phyloP scores from a whole-genome alignment of 2,888 invertebrate genomes.

The Silvanus unidentatus region DNA sequence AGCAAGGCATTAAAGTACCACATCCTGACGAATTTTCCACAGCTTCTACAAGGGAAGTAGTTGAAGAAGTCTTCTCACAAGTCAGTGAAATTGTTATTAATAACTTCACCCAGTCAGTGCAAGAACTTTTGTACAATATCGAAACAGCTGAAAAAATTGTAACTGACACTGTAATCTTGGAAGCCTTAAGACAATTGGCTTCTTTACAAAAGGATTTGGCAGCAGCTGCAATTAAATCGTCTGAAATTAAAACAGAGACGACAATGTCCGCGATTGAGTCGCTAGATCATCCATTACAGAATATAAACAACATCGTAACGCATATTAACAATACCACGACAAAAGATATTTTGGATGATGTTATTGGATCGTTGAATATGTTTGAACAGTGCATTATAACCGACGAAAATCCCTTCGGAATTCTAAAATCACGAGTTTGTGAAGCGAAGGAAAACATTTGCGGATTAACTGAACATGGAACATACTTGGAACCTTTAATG shows the following conservation, averaged over 20 bases:
- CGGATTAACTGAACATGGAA: conserved; percentile 31
- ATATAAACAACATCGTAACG: conserved; percentile 38
- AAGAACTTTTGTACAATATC: conserved; percentile 40
- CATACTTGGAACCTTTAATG: conserved; percentile 17
- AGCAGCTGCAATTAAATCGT: conserved; percentile 31
- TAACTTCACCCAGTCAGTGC: conserved; percentile 39
- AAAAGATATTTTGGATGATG: conserved; percentile 35
- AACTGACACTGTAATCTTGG: conserved; percentile 33
- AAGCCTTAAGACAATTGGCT: conserved; percentile 37
- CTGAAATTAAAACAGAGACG: conserved; percentile 33
- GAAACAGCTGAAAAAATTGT: conserved; percentile 37
- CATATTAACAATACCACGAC: conserved; percentile 31
- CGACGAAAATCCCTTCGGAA: conserved; percentile 31
- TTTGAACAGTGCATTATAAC: conserved; percentile 39
- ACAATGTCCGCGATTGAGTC: conserved; percentile 47
- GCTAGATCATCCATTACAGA: conserved; percentile 49
- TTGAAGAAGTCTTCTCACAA: conserved; percentile 43
- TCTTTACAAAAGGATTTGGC: conserved; percentile 42
- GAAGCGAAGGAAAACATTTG: conserved; percentile 39
- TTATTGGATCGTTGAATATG: conserved; percentile 36
- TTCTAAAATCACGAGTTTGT: conserved; percentile 32
- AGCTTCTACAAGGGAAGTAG: conserved; percentile 29
- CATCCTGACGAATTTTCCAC: conserved; percentile 8
- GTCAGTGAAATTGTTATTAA: conserved; percentile 40
- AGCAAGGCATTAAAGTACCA: conserved; percentile 18